Percentiles rank a stretch among this genome's conserved stretches.
Evolutionary conservation across 2,797 vertebrate species (phyloP).

Genomic region (Acestrorhynchus altus): DNA sequence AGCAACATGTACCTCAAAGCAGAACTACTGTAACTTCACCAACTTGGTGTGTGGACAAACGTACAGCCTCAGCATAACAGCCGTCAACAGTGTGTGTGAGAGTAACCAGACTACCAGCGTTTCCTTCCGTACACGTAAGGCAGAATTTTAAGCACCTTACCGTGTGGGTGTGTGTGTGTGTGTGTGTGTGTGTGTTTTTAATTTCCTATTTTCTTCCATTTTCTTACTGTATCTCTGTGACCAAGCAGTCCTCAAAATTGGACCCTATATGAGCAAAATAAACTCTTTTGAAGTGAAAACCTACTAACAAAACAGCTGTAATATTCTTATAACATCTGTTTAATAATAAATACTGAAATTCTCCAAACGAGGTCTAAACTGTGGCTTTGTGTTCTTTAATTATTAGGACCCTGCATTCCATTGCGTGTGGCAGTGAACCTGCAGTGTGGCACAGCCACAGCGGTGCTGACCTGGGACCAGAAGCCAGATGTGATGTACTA

Average conservation of each 20-base stretch:
- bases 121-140: slow-evolving; percentile 76
- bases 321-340: too few relatives aligned
- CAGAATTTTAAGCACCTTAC: background rate
- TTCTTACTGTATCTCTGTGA: too few relatives aligned
- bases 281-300: too few relatives aligned
- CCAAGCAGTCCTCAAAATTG: too few relatives aligned
- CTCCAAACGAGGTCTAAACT: background rate
- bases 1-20: slow-evolving; percentile 60
- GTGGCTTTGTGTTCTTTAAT: background rate
- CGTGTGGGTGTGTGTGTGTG: too few relatives aligned
- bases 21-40: slow-evolving; percentile 65
- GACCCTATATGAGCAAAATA: too few relatives aligned
- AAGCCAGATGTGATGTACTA: slow-evolving; percentile 65
- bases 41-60: slow-evolving; percentile 72
- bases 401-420: slow-evolving; percentile 77
- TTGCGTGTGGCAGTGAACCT: slow-evolving; percentile 67
- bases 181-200: too few relatives aligned
- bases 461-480: slow-evolving; percentile 71
- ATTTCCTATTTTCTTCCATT: too few relatives aligned
- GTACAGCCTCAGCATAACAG: slow-evolving; percentile 70
- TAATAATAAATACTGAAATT: too few relatives aligned
- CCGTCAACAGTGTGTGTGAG: slow-evolving; percentile 63
- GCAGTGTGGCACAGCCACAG: slow-evolving; percentile 67
- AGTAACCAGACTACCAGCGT: slow-evolving; percentile 43
- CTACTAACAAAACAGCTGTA: too few relatives aligned